phyloP scores from a whole-genome alignment of 2,888 invertebrate species.

The Merodon equestris region DNA sequence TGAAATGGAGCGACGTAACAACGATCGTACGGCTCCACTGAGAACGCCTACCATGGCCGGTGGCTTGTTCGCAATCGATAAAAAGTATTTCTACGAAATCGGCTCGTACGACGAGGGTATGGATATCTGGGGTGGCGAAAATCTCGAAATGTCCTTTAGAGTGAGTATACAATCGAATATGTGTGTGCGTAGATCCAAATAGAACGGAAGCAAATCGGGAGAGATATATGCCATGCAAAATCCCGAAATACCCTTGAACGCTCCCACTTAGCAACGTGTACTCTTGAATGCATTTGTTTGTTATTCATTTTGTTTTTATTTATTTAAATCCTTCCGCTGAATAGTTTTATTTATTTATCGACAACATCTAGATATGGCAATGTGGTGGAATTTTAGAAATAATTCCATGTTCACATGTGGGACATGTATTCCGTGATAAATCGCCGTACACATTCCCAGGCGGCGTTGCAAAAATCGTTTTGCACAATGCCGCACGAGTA shows the following conservation, averaged over 20 bases:
- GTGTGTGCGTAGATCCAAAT: too few species aligned
- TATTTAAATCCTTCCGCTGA: slow-evolving; percentile 48
- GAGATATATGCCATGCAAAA: too few species aligned
- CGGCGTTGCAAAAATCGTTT: slow-evolving; percentile 96
- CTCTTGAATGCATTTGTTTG: too few species aligned
- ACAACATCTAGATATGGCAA: slow-evolving; percentile 90
- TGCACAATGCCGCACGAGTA: slow-evolving; percentile 98
- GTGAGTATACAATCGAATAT: slow-evolving; percentile 73
- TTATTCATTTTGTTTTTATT: background rate
- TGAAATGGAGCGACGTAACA: slow-evolving; percentile 95
- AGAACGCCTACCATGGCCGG: slow-evolving; percentile 99
- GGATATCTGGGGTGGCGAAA: slow-evolving; percentile 96
- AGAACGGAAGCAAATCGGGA: too few species aligned
- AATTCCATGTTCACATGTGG: slow-evolving; percentile 96
- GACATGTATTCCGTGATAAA: slow-evolving; percentile 98
- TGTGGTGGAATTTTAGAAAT: slow-evolving; percentile 97
- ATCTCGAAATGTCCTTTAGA: slow-evolving; percentile 80
- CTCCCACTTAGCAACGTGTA: too few species aligned
- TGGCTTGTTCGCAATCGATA: slow-evolving; percentile 95
- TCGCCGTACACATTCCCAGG: slow-evolving; percentile 99
- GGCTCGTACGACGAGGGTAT: slow-evolving; percentile 99
- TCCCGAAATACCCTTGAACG: too few species aligned
- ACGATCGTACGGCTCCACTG: slow-evolving; percentile 94
- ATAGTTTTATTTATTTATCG: slow-evolving; percentile 42
- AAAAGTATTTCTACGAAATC: slow-evolving; percentile 97